Conservation (phyloP, 1,140 invertebrate genomes). For the Brachionus plicatilis region DNA sequence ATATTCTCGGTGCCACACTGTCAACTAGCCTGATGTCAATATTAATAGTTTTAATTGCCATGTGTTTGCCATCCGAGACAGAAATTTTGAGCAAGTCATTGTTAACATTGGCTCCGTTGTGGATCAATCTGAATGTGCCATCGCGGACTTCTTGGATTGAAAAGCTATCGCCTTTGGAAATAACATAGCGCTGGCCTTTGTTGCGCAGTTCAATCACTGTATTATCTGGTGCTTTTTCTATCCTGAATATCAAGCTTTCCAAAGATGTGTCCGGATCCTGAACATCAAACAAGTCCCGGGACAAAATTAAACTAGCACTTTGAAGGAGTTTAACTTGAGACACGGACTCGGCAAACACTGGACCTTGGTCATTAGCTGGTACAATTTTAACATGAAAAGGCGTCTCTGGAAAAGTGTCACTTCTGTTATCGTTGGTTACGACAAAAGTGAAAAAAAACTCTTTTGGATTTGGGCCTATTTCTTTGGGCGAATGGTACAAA, state of each 20-base stretch:
- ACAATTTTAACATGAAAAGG: conserved; percentile 21
- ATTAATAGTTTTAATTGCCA: background rate
- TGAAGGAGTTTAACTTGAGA: background rate
- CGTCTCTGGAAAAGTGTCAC: conserved; percentile 36
- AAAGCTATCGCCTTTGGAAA: conserved; percentile 13
- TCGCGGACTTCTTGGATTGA: conserved; percentile 12
- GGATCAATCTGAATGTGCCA: conserved; percentile 30
- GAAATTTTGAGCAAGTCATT: conserved; percentile 12
- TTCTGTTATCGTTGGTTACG: conserved; percentile 17
- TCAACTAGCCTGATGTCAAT: background rate
- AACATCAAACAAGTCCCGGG: background rate
- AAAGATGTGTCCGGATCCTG: conserved; percentile 11
- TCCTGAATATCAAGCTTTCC: conserved; percentile 14
- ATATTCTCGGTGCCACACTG: background rate
- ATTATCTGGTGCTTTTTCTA: conserved; percentile 26
- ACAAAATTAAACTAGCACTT: conserved; percentile 7
- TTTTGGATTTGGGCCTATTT: background rate
- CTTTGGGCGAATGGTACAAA: conserved; percentile 20
- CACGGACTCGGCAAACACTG: background rate
- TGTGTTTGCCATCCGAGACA: conserved; percentile 24
- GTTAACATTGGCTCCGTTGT: background rate
- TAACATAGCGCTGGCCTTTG: conserved; percentile 22
- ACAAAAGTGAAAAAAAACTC: conserved; percentile 40
- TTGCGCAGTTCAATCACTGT: background rate
- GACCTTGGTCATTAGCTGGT: conserved; percentile 29